Conservation (phyloP, 2,113 vertebrate species). For the Pogonocichla stellata region DNA sequence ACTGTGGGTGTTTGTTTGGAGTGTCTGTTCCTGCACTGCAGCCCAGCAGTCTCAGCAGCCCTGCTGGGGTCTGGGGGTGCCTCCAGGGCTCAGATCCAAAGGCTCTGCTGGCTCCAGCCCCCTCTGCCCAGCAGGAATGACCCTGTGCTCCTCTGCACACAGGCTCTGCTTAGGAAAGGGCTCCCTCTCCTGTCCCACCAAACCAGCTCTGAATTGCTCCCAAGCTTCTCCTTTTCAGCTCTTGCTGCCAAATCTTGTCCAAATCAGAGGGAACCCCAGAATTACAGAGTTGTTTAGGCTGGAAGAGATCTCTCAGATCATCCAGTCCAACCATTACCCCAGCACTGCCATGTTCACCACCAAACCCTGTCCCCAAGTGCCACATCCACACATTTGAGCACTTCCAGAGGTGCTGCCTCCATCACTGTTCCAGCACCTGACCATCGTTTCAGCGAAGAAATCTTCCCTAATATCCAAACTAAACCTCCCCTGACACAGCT, state of each 20-base stretch:
- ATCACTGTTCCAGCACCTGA: background rate
- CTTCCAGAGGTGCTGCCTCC: background rate
- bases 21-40: background rate
- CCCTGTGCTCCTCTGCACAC: rapidly evolving
- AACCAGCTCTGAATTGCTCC: background rate
- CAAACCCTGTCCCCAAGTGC: background rate
- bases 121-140: background rate
- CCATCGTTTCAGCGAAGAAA: background rate
- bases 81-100: background rate
- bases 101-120: background rate
- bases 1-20: background rate
- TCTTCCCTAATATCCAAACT: background rate
- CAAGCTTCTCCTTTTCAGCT: background rate
- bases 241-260: background rate
- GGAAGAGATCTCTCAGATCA: background rate
- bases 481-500: background rate
- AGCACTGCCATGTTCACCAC: rapidly evolving
- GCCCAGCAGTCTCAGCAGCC: background rate
- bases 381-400: background rate
- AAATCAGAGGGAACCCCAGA: background rate
- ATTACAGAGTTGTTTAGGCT: rapidly evolving
- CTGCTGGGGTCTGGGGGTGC: background rate
- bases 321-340: rapidly evolving
- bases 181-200: conserved; percentile 17
- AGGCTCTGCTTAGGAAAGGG: background rate